Conservation (phyloP, 2,113 vertebrate genomes). For the Plecotus auritus region DNA sequence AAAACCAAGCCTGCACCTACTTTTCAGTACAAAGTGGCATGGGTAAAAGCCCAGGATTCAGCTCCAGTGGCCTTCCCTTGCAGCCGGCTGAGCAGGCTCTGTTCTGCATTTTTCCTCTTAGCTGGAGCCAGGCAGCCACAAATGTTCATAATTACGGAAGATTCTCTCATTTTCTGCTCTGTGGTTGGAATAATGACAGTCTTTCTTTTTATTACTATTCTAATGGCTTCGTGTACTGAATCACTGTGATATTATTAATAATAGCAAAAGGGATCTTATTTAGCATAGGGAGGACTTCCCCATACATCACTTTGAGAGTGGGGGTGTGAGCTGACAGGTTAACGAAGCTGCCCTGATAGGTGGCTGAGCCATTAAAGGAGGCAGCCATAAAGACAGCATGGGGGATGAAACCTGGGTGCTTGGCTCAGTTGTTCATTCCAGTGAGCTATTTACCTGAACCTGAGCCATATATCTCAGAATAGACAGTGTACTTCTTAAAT, state of each 20-base stretch:
- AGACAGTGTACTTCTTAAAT: background rate
- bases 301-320: background rate
- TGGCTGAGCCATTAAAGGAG: rapidly evolving
- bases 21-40: background rate
- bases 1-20: rapidly evolving
- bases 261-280: background rate
- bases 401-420: rapidly evolving
- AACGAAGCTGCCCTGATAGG: background rate
- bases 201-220: conserved; percentile 40
- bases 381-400: rapidly evolving
- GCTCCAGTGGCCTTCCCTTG: background rate
- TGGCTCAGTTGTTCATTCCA: background rate
- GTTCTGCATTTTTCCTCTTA: background rate
- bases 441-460: background rate
- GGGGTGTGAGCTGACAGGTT: background rate
- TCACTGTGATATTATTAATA: conserved; percentile 15
- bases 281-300: background rate
- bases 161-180: conserved; percentile 28
- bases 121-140: background rate
- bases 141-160: background rate
- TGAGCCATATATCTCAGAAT: background rate
- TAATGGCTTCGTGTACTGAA: conserved; percentile 41
- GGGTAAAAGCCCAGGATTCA: rapidly evolving
- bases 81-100: background rate
- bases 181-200: conserved; percentile 42